These are phyloP conservation scores for Morpho achilles DNA, from an alignment of 2,888 invertebrate species.

Conservation along the genomic window DNA sequence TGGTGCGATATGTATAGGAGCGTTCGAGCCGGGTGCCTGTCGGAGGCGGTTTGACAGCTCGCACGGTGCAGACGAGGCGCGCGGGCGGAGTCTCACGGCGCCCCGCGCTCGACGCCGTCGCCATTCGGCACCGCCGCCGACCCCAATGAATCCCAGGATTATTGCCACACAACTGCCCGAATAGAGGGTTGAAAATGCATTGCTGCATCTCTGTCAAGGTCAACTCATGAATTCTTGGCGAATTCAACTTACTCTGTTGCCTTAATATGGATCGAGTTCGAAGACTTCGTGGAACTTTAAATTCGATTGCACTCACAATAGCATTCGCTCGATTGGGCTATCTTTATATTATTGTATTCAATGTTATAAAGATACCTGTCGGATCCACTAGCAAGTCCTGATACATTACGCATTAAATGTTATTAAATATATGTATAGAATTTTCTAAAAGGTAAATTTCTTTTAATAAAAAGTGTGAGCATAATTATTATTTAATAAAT, in stretches of 20 bases:
- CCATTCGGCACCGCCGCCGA: constrained; percentile 43
- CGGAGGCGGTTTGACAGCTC: constrained; percentile 78
- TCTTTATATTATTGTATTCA: too few relatives aligned
- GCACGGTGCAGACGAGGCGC: constrained; percentile 58
- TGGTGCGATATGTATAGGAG: constrained; percentile 50
- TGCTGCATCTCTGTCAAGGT: constrained; percentile 67
- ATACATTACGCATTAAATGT: too few relatives aligned
- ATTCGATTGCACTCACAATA: constrained; percentile 3
- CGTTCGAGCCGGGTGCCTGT: constrained; percentile 75
- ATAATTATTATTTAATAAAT: too few relatives aligned
- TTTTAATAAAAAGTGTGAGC: too few relatives aligned
- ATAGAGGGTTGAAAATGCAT: constrained; percentile 72
- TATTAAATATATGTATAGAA: too few relatives aligned
- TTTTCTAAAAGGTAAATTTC: too few relatives aligned
- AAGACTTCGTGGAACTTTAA: constrained; percentile 15
- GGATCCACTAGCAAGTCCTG: too few relatives aligned
- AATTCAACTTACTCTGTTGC: constrained; percentile 21
- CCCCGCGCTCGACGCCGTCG: constrained; percentile 43
- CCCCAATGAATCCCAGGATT: constrained; percentile 56
- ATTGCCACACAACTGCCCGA: constrained; percentile 55
- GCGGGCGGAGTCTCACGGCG: constrained; percentile 50
- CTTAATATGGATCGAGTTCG: constrained; percentile 17
- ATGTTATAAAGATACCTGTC: too few relatives aligned
- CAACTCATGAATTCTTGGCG: constrained; percentile 37
- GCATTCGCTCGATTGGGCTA: too few relatives aligned